These are phyloP conservation scores for Rhopilema esculentum DNA, from an alignment of 30 jellyfish, hydroid and myxozoan genomes.

Conservation along the genomic window DNA sequence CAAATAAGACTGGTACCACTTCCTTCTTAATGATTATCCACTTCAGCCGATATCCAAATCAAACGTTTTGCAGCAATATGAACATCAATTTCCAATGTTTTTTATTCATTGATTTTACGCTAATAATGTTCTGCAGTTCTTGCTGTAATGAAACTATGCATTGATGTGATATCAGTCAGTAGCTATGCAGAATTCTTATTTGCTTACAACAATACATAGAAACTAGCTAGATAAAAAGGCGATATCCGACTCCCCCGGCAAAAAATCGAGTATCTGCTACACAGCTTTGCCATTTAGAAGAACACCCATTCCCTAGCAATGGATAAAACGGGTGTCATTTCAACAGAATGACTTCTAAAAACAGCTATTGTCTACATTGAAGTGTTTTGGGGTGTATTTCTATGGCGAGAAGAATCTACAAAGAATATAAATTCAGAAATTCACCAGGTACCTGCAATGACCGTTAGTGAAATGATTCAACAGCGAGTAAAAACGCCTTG, in stretches of 20 bases:
- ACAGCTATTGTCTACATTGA: slow-evolving; percentile 11
- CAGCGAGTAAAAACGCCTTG: background rate
- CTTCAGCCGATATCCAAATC: too few relatives aligned
- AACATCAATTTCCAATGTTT: too few relatives aligned
- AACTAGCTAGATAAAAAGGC: too few relatives aligned
- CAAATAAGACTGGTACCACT: too few relatives aligned
- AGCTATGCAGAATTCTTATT: too few relatives aligned
- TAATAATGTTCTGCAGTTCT: too few relatives aligned
- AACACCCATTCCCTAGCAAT: background rate
- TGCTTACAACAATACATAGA: too few relatives aligned
- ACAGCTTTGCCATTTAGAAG: background rate
- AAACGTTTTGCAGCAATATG: too few relatives aligned
- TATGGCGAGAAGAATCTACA: background rate
- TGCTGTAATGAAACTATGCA: too few relatives aligned
- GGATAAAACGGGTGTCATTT: background rate
- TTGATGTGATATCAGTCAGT: too few relatives aligned
- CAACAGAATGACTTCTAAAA: background rate
- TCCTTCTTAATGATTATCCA: too few relatives aligned
- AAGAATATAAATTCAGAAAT: background rate
- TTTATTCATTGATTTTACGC: too few relatives aligned
- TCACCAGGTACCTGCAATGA: slow-evolving; percentile 28
- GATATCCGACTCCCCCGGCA: background rate
- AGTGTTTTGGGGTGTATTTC: slow-evolving; percentile 12
- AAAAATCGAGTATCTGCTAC: background rate
- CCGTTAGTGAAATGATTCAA: background rate